These are phyloP conservation scores for Diogma glabrata DNA, from an alignment of 2,888 invertebrate species.

Conservation along the genomic window DNA sequence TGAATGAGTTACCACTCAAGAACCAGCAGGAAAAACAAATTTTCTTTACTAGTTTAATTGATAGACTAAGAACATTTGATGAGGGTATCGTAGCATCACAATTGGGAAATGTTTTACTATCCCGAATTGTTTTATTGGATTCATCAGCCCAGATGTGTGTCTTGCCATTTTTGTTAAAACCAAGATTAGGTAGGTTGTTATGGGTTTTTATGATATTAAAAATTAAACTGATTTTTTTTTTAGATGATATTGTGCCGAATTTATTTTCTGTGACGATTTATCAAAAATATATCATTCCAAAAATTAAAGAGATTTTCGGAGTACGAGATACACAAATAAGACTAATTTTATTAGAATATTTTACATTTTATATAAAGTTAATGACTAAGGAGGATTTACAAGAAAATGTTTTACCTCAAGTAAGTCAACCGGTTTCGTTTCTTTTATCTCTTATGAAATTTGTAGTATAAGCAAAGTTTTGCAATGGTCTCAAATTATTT, in stretches of 20 bases:
- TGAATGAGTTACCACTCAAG: slow-evolving; percentile 72
- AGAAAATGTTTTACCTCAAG: slow-evolving; percentile 66
- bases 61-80: slow-evolving; percentile 58
- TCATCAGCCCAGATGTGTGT: slow-evolving; percentile 53
- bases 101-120: slow-evolving; percentile 63
- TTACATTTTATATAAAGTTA: slow-evolving; percentile 59
- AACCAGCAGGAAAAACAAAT: slow-evolving; percentile 59
- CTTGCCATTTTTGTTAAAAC: slow-evolving; percentile 38
- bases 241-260: slow-evolving; percentile 38
- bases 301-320: slow-evolving; percentile 66
- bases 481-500: no score
- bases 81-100: slow-evolving; percentile 74
- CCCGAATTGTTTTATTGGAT: slow-evolving; percentile 76
- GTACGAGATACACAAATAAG: slow-evolving; percentile 78
- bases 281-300: slow-evolving; percentile 62
- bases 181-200: slow-evolving; percentile 34
- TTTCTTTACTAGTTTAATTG: slow-evolving; percentile 63
- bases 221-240: no score
- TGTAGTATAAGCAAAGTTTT: neutral
- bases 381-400: slow-evolving; percentile 68
- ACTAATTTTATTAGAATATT: slow-evolving; percentile 63
- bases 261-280: slow-evolving; percentile 59
- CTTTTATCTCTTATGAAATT: neutral
- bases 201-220: no score
- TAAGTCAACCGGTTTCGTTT: neutral